Conservation (phyloP, 2,888 invertebrate species). For the Chrysolina americana region DNA sequence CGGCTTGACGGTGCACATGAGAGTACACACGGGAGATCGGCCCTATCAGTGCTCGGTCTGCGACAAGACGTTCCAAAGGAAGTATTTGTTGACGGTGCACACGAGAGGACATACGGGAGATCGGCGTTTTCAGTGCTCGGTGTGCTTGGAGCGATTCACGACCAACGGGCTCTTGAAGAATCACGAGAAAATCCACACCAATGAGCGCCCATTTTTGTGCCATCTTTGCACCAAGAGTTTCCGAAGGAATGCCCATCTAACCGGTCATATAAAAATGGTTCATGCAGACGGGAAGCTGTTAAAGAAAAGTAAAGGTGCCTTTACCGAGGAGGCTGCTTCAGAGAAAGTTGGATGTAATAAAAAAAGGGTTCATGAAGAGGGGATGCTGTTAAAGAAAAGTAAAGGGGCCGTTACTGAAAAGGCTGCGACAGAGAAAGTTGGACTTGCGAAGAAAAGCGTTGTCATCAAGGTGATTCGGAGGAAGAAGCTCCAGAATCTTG, state of each 20-base stretch:
- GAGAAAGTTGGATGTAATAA: too few relatives aligned
- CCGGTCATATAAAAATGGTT: background rate
- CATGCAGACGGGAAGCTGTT: background rate
- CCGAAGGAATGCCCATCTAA: background rate
- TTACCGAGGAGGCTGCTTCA: too few relatives aligned
- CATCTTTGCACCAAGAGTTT: background rate
- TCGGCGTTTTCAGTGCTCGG: background rate
- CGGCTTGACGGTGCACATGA: background rate
- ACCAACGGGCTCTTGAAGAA: background rate
- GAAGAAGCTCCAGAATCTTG: background rate
- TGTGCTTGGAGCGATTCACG: background rate
- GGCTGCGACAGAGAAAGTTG: too few relatives aligned
- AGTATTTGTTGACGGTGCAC: slow-evolving; percentile 1
- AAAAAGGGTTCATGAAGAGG: background rate
- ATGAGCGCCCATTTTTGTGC: background rate
- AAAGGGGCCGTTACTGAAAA: too few relatives aligned
- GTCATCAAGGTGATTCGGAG: background rate
- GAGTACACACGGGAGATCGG: background rate
- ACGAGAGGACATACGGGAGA: slow-evolving; percentile 9
- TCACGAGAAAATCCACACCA: background rate
- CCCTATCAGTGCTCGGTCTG: background rate
- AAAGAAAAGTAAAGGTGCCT: background rate
- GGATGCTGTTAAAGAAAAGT: too few relatives aligned
- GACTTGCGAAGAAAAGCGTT: background rate
- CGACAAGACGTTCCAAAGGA: slow-evolving; percentile 2